Conservation (phyloP, 2,888 invertebrate species). For the Hyalella azteca region DNA sequence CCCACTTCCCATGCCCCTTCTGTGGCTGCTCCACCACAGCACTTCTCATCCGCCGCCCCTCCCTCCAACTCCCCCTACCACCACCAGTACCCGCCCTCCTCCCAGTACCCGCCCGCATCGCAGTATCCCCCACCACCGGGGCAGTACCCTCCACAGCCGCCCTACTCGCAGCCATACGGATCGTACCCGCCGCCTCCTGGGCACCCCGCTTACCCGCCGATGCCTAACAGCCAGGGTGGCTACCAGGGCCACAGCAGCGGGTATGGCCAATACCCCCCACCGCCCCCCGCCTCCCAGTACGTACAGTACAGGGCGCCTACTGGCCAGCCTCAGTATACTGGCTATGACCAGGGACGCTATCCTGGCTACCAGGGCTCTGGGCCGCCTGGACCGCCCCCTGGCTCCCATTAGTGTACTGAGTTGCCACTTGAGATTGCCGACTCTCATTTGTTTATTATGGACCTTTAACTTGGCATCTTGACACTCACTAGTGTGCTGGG, state of each 20-base stretch:
- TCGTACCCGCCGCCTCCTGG: slow-evolving; percentile 49
- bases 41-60: slow-evolving; percentile 46
- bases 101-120: slow-evolving; percentile 50
- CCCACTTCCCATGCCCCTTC: slow-evolving; percentile 20
- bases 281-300: slow-evolving; percentile 56
- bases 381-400: slow-evolving; percentile 51
- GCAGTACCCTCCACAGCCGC: slow-evolving; percentile 54
- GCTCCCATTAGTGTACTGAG: slow-evolving; percentile 44
- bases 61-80: slow-evolving; percentile 50
- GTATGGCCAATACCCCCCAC: slow-evolving; percentile 54
- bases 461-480: no score
- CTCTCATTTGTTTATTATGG: no score
- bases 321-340: slow-evolving; percentile 56
- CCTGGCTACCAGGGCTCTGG: slow-evolving; percentile 53
- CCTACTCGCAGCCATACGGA: slow-evolving; percentile 52
- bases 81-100: slow-evolving; percentile 47
- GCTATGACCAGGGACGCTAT: slow-evolving; percentile 56
- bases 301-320: slow-evolving; percentile 54
- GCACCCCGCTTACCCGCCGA: slow-evolving; percentile 36
- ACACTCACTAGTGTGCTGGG: background rate
- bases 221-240: slow-evolving; percentile 37
- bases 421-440: background rate
- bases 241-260: slow-evolving; percentile 49
- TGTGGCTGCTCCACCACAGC: slow-evolving; percentile 43
- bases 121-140: slow-evolving; percentile 50